Percentiles rank a stretch among this genome's conserved stretches.
Evolutionary conservation across 2,888 invertebrate genomes (phyloP).

Genomic region (Perizoma flavofasciatum): DNA sequence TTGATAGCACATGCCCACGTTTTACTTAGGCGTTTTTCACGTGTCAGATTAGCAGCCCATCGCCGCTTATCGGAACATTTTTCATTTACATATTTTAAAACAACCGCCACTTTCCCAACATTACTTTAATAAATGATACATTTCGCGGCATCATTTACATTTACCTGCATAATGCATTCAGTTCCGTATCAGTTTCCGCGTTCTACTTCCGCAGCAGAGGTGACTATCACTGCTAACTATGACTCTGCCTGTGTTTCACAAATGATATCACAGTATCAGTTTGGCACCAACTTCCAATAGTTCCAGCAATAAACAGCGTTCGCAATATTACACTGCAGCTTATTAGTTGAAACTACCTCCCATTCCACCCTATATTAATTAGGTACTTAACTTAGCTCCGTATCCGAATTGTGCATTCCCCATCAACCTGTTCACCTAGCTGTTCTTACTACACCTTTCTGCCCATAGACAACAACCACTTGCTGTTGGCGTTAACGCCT

Average conservation of each 20-base stretch:
- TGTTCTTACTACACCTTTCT: too few relatives aligned
- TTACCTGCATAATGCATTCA: conserved; percentile 18
- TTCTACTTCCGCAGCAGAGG: neutral
- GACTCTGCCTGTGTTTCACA: neutral
- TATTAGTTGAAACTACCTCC: neutral
- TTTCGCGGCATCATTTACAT: conserved; percentile 20
- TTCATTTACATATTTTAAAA: neutral
- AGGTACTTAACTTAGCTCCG: too few relatives aligned
- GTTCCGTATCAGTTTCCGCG: conserved; percentile 7
- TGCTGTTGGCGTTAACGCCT: too few relatives aligned
- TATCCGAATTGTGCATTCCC: too few relatives aligned
- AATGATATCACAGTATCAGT: conserved; percentile 20
- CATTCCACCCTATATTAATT: neutral
- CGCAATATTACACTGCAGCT: conserved; percentile 8
- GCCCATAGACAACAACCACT: too few relatives aligned
- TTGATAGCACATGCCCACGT: too few relatives aligned
- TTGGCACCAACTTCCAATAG: conserved; percentile 28
- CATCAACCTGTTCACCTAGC: too few relatives aligned
- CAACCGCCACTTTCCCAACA: neutral
- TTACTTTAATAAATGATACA: conserved; percentile 17
- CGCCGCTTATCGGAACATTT: too few relatives aligned
- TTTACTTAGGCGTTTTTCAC: too few relatives aligned
- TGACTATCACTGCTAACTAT: neutral
- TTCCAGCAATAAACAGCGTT: conserved; percentile 17
- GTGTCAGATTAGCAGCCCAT: too few relatives aligned